Base-by-base conservation (phyloP, 2,888 invertebrate genomes). In the Torymus tubicola region DNA sequence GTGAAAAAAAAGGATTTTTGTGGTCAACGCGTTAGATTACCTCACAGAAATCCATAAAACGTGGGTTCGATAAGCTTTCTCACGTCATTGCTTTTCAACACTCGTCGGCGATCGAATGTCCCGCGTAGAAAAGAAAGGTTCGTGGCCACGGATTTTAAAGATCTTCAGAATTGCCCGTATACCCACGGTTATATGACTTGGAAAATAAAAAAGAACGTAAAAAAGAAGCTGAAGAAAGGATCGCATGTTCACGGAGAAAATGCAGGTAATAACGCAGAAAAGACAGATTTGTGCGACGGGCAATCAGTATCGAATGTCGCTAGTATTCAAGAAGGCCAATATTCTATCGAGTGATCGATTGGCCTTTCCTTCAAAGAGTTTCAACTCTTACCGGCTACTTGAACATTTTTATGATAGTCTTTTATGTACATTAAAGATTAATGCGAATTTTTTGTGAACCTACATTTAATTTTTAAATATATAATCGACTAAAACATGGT, bases 271-370 rank as follows among this genome's bases (percentile, higher is more conserved):
- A 68, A 76, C 24, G 80, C 79, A 84, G 81, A 84, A 85, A 85
- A 82, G 85, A 83, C 80, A 82, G 84, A 83, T 81, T 82, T 58
- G 57, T 64, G 73, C 18, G 83, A 84, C 67, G 86, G 87, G 86
- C 87, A 88, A 89, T 89, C 87, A 88, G 89, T 89, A 87, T 89
- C 88, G 83, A 83, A 87, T 89, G 86, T 88, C 89, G 86, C 87
- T 74, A 60, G 50, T 24, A 72, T 77, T 31, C 31, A 69, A 81
- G 77, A 73, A 57, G 61, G 61, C 76, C 67, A 81, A 78, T 81
- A 70, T 55, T 78, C 69, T 13, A 50, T n/a, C 12, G 13, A 16
- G 16, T 11, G n/a, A 76, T 72, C 57, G 71, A 21, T 67, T 64
- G n/a, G 52, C 65, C 21, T 70, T 31, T 58, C 31, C 1, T 58